Base-by-base conservation (phyloP, 2,797 vertebrate genomes). In the Valencia hispanica region DNA sequence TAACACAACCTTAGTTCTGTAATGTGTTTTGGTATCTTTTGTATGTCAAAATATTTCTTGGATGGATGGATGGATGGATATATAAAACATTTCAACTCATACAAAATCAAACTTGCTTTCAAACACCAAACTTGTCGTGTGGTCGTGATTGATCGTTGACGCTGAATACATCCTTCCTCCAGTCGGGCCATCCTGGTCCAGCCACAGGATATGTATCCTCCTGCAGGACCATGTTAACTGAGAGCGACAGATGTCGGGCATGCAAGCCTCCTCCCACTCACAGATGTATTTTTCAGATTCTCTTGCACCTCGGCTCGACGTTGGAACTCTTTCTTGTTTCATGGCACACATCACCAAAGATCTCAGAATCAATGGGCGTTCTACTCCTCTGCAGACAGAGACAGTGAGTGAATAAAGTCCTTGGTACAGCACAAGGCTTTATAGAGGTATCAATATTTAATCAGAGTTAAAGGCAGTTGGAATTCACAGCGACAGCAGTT, bases 281-380 rank as follows among this genome's bases (percentile, higher is more conserved):
- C 88, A 96, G 34, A 25, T 39, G 34, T 25, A 65, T 39, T 65
- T 65, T 65, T 36, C 59, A 25, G 61, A 39, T 96, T 91, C 94
- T 94, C 94, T 90, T 94, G 94, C 96, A 96, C 95, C 94, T 93
- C 92, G 89, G 91, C 89, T 88, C 91, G 86, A 95, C 94, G 94
- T 96, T 96, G 95, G 95, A 97, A 96, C 95, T 96, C 95, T 96
- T 97, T 94, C 94, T 94, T 92, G 94, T 96, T 95, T 93, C 95
- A 92, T 95, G 92, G 90, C 93, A 96, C 97, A 95, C 96, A 93
- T 97, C 96, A 96, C 92, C 77, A 88, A 89, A 86, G 79, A 88
- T 91, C 81, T 11, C 34, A 25, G 82, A 88, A 94, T 90, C 91
- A 91, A 90, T 81, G 80, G 88, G 74, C 27, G 84, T 83, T 88